A percentile compares a stretch with the other conserved stretches of the same genome.
Conservation (phyloP, 2,113 vertebrate genomes). For the Festucalex cinctus region DNA sequence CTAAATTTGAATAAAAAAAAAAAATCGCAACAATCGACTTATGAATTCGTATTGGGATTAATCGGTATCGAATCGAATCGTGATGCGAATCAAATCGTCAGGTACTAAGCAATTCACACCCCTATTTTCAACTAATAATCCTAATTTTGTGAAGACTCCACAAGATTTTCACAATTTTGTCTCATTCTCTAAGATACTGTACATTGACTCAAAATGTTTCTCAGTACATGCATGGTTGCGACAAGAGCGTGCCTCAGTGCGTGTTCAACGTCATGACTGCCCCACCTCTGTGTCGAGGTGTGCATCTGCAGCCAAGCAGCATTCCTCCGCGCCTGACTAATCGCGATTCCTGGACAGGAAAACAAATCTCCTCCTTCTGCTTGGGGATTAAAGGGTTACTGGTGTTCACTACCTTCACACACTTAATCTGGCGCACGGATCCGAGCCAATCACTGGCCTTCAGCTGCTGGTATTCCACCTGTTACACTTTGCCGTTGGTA, state of each 20-base stretch:
- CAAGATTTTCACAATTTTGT: too few relatives aligned
- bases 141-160: too few relatives aligned
- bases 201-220: not conserved
- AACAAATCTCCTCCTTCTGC: conserved; percentile 8
- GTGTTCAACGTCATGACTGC: not conserved
- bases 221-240: not conserved
- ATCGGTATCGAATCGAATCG: too few relatives aligned
- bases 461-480: conserved; percentile 20
- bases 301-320: conserved; percentile 18
- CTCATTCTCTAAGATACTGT: not conserved
- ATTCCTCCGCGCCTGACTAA: conserved; percentile 48
- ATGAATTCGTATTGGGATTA: too few relatives aligned
- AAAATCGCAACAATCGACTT: too few relatives aligned
- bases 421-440: conserved; percentile 49
- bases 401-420: conserved; percentile 43
- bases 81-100: too few relatives aligned
- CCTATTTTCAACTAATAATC: too few relatives aligned
- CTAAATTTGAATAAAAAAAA: too few relatives aligned
- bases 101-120: too few relatives aligned
- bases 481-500: conserved; percentile 1
- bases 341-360: conserved; percentile 47
- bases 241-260: not conserved
- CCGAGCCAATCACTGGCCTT: conserved; percentile 25
- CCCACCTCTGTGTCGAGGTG: not conserved
- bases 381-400: conserved; percentile 57